phyloP scores from a whole-genome alignment of 1,140 invertebrate species.

The Anastrepha obliqua region DNA sequence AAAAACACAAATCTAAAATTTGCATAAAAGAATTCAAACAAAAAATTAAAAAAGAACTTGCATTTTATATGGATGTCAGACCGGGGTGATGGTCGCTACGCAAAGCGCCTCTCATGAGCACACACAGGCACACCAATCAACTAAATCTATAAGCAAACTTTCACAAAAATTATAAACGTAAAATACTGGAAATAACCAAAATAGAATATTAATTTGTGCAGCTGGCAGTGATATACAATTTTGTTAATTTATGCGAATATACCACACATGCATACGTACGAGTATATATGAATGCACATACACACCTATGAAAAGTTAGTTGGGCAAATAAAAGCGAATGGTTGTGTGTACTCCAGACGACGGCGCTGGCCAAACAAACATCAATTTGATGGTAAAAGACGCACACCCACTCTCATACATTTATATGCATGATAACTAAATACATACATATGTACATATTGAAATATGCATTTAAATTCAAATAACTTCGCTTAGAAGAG shows the following conservation, averaged over 20 bases:
- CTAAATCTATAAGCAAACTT: not conserved
- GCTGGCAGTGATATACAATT: constrained; percentile 9
- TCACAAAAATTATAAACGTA: constrained; percentile 29
- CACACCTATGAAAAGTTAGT: not conserved
- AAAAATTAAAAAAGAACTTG: no score
- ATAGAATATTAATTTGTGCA: constrained; percentile 30
- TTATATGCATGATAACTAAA: not conserved
- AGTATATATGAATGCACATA: not conserved
- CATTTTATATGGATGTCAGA: no score
- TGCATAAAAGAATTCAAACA: no score
- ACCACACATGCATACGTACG: not conserved
- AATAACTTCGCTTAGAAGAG: not conserved
- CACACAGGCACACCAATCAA: no score
- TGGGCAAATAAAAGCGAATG: not conserved
- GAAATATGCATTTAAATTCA: not conserved
- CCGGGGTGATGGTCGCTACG: no score
- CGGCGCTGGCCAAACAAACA: not conserved
- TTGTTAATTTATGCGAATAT: constrained; percentile 21
- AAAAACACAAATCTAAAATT: no score
- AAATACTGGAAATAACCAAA: constrained; percentile 12
- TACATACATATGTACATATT: not conserved
- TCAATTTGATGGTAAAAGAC: not conserved
- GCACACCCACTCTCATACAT: not conserved
- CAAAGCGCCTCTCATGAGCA: no score
- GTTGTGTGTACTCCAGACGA: not conserved